phyloP scores from a whole-genome alignment of 2,113 vertebrate genomes.

The Brachyhypopomus gauderio region DNA sequence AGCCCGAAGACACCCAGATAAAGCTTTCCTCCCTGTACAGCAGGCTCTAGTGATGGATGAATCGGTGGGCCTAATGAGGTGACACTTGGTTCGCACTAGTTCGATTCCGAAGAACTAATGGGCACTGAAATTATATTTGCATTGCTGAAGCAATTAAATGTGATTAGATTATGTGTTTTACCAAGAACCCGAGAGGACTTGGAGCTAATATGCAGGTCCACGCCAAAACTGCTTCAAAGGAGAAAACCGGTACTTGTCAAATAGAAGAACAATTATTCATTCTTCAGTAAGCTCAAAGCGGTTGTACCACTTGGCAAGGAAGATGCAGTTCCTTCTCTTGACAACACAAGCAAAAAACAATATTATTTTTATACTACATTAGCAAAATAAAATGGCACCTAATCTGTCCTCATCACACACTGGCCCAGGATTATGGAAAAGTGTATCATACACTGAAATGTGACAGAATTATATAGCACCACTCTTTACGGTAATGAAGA shows the following conservation, averaged over 20 bases:
- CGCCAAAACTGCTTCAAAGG: constrained; percentile 54
- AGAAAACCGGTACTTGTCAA: constrained; percentile 21
- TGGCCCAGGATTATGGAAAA: constrained; percentile 10
- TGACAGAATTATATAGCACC: constrained; percentile 26
- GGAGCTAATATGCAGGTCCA: constrained; percentile 47
- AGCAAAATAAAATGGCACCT: constrained; percentile 40
- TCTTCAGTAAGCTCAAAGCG: constrained; percentile 6
- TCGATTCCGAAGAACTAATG: constrained; percentile 59
- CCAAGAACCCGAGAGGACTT: background rate
- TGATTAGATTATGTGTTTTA: constrained; percentile 63
- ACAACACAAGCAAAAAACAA: constrained; percentile 31
- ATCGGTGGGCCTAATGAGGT: no score
- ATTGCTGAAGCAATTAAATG: constrained; percentile 63
- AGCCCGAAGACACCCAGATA: no score
- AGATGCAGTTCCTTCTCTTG: constrained; percentile 25
- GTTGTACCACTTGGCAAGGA: constrained; percentile 33
- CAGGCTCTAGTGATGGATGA: no score
- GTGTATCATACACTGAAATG: constrained; percentile 21
- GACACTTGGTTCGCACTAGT: background rate
- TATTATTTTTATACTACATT: constrained; percentile 24
- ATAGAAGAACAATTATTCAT: constrained; percentile 52
- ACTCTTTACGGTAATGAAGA: constrained; percentile 20
- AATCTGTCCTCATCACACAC: constrained; percentile 25
- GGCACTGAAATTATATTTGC: constrained; percentile 65
- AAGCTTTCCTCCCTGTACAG: no score